Conservation (phyloP, 2,797 vertebrate species). For the Diplodus sargus region DNA sequence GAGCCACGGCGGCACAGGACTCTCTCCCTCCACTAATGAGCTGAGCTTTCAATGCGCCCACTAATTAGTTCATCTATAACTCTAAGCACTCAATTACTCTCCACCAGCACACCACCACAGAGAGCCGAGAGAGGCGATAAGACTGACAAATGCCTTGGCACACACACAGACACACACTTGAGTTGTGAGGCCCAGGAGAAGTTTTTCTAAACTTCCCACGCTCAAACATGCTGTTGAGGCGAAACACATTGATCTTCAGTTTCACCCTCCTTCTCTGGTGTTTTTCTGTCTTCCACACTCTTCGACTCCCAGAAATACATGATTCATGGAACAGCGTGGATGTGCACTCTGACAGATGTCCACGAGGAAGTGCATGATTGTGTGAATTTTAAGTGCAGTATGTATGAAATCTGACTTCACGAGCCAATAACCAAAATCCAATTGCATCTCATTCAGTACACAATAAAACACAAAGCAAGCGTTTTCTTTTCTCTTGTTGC, state of each 20-base stretch:
- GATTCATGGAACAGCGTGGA: constrained; percentile 43
- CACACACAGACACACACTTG: constrained; percentile 43
- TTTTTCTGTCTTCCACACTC: constrained; percentile 34
- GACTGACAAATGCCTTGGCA: constrained; percentile 80
- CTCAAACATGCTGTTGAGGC: constrained; percentile 70
- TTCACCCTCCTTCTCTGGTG: constrained; percentile 56
- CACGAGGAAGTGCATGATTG: constrained; percentile 11
- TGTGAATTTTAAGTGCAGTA: constrained; percentile 25
- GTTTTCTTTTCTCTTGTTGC: background rate
- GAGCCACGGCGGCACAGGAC: constrained; percentile 68
- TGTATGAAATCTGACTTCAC: constrained; percentile 8
- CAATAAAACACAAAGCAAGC: background rate
- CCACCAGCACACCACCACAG: constrained; percentile 70
- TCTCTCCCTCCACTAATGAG: constrained; percentile 82
- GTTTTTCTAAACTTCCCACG: constrained; percentile 76
- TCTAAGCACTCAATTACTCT: constrained; percentile 85
- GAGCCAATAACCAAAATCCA: background rate
- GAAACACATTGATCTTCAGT: constrained; percentile 66
- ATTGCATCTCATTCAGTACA: background rate
- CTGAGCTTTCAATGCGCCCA: constrained; percentile 77
- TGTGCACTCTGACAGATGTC: constrained; percentile 42
- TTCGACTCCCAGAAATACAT: constrained; percentile 34
- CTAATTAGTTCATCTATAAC: constrained; percentile 87
- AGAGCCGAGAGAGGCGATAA: constrained; percentile 78
- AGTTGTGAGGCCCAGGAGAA: constrained; percentile 64